phyloP scores from a whole-genome alignment of 2,113 vertebrate genomes.

The Panurus biarmicus region DNA sequence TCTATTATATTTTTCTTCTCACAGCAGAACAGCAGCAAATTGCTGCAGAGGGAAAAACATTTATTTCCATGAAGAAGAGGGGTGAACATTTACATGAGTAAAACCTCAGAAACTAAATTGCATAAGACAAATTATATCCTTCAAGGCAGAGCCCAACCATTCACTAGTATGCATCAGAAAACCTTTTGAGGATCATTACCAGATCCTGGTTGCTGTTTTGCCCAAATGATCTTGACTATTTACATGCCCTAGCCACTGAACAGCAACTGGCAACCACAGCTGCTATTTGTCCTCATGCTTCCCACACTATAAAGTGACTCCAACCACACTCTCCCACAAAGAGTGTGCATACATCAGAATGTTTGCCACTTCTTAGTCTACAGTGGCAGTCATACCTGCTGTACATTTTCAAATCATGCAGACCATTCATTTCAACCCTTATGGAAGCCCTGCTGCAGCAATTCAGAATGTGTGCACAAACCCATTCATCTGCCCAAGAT shows the following conservation, averaged over 20 bases:
- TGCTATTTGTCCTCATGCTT: not conserved
- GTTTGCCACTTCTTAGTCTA: not conserved
- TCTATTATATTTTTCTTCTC: not conserved
- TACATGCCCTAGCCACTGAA: not conserved
- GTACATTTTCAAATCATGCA: not conserved
- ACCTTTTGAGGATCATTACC: not conserved
- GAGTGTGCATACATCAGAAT: not conserved
- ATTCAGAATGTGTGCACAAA: not conserved
- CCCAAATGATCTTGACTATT: not conserved
- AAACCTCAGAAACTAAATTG: not conserved
- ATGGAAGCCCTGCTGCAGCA: not conserved
- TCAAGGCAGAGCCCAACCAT: not conserved
- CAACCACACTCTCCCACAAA: not conserved
- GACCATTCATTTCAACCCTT: not conserved
- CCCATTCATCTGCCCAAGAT: not conserved
- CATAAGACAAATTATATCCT: not conserved
- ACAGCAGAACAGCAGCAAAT: not conserved
- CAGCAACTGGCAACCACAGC: not conserved
- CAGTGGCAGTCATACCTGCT: not conserved
- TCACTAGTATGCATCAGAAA: not conserved
- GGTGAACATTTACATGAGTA: not conserved
- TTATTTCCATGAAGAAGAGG: not conserved
- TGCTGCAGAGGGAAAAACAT: not conserved
- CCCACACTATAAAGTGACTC: not conserved
- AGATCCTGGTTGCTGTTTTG: not conserved